A percentile compares a stretch with the other conserved stretches of the same genome.
phyloP scores from a whole-genome alignment of 1,140 invertebrate species.

The Aphis craccivora region DNA sequence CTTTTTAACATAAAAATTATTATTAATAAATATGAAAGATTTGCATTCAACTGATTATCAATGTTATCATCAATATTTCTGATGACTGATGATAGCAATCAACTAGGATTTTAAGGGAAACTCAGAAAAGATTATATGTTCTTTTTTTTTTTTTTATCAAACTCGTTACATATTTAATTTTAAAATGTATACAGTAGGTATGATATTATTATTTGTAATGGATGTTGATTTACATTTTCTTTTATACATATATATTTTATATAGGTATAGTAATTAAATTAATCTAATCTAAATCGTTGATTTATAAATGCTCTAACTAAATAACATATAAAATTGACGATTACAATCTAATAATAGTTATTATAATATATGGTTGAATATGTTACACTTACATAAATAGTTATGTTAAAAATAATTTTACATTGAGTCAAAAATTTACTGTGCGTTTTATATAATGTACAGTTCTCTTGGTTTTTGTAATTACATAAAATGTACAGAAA shows the following conservation, averaged over 20 bases:
- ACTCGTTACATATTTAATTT: conserved; percentile 9
- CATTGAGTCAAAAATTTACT: background rate
- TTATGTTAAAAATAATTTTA: conserved; percentile 33
- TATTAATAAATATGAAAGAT: too few relatives aligned
- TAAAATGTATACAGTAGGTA: conserved; percentile 27
- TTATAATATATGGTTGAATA: background rate
- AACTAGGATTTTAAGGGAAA: too few relatives aligned
- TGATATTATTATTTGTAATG: conserved; percentile 9
- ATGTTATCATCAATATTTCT: too few relatives aligned
- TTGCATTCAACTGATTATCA: too few relatives aligned
- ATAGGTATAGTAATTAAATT: background rate
- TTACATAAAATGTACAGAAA: conserved; percentile 12
- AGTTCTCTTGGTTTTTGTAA: conserved; percentile 11
- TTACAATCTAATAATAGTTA: background rate
- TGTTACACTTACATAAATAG: background rate
- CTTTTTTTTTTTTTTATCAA: conserved; percentile 17
- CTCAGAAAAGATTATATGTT: background rate
- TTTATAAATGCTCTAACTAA: conserved; percentile 29
- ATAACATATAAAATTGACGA: conserved; percentile 35
- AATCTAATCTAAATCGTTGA: background rate
- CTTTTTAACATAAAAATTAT: too few relatives aligned
- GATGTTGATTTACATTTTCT: conserved; percentile 24
- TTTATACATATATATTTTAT: background rate
- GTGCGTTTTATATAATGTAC: conserved; percentile 39
- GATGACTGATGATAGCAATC: too few relatives aligned